Percentiles rank a stretch among this genome's conserved stretches.
Evolutionary conservation across 2,888 invertebrate species (phyloP).

Genomic region (Ethmia dodecea): DNA sequence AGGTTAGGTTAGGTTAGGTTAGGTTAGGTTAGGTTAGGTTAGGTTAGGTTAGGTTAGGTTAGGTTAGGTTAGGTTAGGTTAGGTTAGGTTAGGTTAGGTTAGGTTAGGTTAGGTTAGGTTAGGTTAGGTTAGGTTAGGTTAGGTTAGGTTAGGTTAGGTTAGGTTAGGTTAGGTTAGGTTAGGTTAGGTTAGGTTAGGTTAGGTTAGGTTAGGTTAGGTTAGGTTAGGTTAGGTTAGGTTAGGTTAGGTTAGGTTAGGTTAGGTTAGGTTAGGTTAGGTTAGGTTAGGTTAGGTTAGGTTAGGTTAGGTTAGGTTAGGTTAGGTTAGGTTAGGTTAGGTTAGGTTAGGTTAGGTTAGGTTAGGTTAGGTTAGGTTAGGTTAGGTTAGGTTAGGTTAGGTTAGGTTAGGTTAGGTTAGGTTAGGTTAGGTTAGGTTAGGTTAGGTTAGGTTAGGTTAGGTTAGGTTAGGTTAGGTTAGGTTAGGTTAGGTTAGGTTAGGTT

Average conservation of each 20-base stretch:
- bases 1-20: constrained; percentile 8
- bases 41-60: constrained; percentile 9
- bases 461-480: constrained; percentile 22
- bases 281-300: constrained; percentile 21
- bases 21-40: constrained; percentile 4
- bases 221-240: constrained; percentile 17
- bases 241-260: constrained; percentile 20
- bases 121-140: constrained; percentile 21
- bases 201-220: constrained; percentile 7
- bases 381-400: constrained; percentile 4
- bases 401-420: constrained; percentile 7
- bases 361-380: constrained; percentile 8
- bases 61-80: constrained; percentile 18
- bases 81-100: constrained; percentile 21
- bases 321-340: not conserved
- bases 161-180: constrained; percentile 11
- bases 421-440: constrained; percentile 12
- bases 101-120: constrained; percentile 21
- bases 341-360: not conserved
- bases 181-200: constrained; percentile 5
- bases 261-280: constrained; percentile 21
- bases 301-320: constrained; percentile 7
- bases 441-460: constrained; percentile 20
- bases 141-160: constrained; percentile 17
- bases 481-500: constrained; percentile 22